Evolutionary conservation across 2,113 vertebrate genomes (phyloP).

Genomic region (Ailurus styani): DNA sequence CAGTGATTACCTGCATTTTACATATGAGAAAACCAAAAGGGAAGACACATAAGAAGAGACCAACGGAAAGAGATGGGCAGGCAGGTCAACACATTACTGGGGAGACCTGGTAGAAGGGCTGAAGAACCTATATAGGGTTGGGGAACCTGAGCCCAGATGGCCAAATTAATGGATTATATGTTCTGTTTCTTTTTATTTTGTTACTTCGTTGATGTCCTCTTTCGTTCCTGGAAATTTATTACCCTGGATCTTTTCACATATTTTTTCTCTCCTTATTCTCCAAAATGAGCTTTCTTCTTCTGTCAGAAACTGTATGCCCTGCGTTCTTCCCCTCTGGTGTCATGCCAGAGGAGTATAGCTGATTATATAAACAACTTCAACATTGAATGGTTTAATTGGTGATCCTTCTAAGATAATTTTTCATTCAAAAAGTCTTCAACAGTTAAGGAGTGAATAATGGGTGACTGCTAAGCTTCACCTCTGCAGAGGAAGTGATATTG

Average conservation of each 20-base stretch:
- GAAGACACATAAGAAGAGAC: neutral
- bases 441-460: neutral
- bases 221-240: neutral
- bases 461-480: neutral
- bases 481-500: neutral
- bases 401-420: neutral
- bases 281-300: neutral
- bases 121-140: neutral
- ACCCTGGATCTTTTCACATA: neutral
- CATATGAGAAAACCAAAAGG: neutral
- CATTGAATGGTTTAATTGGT: neutral
- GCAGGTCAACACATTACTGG: neutral
- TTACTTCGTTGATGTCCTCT: neutral
- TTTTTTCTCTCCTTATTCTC: neutral
- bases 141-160: neutral
- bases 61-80: neutral
- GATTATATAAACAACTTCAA: neutral
- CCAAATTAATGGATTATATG: neutral
- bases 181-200: neutral
- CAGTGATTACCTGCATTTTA: neutral
- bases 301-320: neutral
- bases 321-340: neutral
- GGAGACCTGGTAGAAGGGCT: neutral
- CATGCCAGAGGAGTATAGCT: neutral
- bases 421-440: neutral